Conservation (phyloP, 2,888 invertebrate species). For the Spisula subtruncata region DNA sequence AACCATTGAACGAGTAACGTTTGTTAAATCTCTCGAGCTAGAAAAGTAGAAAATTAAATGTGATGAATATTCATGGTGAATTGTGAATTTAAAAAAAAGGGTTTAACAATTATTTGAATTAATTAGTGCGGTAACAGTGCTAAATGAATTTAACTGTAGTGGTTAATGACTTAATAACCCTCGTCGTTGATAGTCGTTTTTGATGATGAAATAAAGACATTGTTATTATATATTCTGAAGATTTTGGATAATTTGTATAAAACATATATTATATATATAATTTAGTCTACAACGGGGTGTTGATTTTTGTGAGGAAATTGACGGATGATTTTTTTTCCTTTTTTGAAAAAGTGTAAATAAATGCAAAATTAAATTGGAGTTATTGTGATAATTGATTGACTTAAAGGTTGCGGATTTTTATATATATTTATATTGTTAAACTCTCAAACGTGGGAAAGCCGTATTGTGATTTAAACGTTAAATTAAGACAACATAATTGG, state of each 20-base stretch:
- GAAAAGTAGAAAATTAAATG: background rate
- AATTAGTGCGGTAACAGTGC: background rate
- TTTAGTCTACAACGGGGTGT: too few species aligned
- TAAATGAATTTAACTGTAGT: background rate
- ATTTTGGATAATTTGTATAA: too few species aligned
- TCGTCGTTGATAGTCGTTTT: background rate
- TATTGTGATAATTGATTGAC: background rate
- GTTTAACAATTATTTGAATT: background rate
- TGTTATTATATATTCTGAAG: background rate
- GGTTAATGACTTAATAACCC: too few species aligned
- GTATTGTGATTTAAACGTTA: background rate
- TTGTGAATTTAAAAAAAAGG: background rate
- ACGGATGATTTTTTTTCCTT: background rate
- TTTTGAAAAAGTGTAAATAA: background rate
- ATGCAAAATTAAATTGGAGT: background rate
- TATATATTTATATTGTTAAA: background rate
- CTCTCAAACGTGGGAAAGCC: constrained; percentile 1
- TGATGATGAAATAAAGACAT: background rate
- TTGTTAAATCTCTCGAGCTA: background rate
- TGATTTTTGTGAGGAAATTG: background rate
- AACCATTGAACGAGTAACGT: background rate
- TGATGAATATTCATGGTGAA: constrained; percentile 24
- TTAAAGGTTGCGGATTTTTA: background rate
- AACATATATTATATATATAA: too few species aligned
- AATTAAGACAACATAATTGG: constrained; percentile 18